phyloP scores from a whole-genome alignment of 2,113 vertebrate species.

The Parus major region DNA sequence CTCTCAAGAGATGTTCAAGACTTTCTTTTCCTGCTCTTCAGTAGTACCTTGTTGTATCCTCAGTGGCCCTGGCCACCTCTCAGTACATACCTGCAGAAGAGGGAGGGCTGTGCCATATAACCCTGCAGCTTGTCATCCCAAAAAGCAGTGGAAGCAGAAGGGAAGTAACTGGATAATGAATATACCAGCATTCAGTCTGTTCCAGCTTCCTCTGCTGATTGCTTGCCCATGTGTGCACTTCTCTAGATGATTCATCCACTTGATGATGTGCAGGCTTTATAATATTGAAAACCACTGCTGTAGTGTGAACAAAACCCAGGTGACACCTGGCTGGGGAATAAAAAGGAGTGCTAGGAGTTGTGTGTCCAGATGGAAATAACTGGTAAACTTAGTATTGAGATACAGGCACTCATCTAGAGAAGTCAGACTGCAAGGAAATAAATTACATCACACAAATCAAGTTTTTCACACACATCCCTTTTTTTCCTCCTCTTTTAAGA shows the following conservation, averaged over 20 bases:
- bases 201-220: neutral
- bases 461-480: neutral
- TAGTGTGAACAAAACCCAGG: neutral
- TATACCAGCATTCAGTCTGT: neutral
- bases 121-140: neutral
- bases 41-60: neutral
- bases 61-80: neutral
- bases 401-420: neutral
- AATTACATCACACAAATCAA: neutral
- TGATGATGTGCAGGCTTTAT: neutral
- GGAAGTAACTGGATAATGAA: neutral
- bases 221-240: neutral
- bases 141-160: neutral
- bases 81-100: accelerated
- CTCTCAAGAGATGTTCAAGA: neutral
- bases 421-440: neutral
- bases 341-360: neutral
- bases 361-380: neutral
- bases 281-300: neutral
- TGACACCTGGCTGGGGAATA: neutral
- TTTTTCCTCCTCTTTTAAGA: neutral
- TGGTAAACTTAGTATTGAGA: neutral
- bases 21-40: neutral
- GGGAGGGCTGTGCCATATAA: neutral
- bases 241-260: neutral